phyloP scores from a whole-genome alignment of 1,140 invertebrate species.

The Wiebesia pumilae region DNA sequence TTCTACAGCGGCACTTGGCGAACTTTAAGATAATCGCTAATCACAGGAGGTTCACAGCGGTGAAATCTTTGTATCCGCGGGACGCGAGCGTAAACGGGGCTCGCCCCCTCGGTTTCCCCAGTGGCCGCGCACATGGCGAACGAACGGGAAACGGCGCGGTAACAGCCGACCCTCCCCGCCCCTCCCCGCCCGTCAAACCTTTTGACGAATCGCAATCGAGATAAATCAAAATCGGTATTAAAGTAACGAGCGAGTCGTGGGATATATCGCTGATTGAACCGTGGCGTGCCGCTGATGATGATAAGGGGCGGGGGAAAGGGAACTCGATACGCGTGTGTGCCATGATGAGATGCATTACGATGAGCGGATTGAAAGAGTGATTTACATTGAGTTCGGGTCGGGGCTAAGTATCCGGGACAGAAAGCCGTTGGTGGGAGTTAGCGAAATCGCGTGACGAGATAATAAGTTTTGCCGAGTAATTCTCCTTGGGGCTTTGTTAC shows the following conservation, averaged over 20 bases:
- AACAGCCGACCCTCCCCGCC: neutral
- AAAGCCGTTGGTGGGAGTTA: neutral
- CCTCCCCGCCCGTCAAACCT: neutral
- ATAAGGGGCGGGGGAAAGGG: neutral
- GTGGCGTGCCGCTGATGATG: constrained; percentile 11
- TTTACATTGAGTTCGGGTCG: constrained; percentile 5
- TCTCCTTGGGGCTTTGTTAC: too few species aligned
- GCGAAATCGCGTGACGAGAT: neutral
- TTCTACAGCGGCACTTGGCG: too few species aligned
- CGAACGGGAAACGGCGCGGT: neutral
- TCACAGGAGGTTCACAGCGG: too few species aligned
- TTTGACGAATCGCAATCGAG: constrained; percentile 43
- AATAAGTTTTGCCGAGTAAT: too few species aligned
- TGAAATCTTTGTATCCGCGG: too few species aligned
- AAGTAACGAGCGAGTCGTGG: constrained; percentile 23
- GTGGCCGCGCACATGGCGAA: too few species aligned
- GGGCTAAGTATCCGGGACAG: neutral
- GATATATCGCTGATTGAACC: constrained; percentile 34
- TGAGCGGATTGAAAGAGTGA: constrained; percentile 15
- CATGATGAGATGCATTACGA: constrained; percentile 6
- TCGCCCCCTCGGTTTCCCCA: too few species aligned
- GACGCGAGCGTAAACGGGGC: too few species aligned
- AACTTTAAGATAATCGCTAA: too few species aligned
- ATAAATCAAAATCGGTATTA: constrained; percentile 37
- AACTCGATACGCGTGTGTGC: neutral